These are phyloP conservation scores for Drosophila ambigua DNA, from an alignment of 1,140 invertebrate species.

Conservation along the genomic window DNA sequence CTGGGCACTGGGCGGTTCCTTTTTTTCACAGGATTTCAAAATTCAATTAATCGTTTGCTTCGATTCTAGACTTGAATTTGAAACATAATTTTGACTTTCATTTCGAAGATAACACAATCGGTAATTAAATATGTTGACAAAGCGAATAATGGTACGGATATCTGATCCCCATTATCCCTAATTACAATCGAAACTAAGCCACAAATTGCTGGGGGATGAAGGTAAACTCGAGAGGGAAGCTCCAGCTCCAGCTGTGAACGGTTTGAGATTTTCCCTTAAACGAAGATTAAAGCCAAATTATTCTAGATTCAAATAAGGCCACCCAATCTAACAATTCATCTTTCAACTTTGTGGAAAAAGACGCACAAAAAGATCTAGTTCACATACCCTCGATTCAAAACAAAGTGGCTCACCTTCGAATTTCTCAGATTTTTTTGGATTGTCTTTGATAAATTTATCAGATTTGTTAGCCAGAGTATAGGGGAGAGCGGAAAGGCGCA, in stretches of 20 bases:
- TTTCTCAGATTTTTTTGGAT: conserved; percentile 22
- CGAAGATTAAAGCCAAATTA: too few relatives aligned
- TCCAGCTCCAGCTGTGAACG: too few relatives aligned
- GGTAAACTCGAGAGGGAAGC: too few relatives aligned
- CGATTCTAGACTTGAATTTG: neutral
- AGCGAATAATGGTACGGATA: too few relatives aligned
- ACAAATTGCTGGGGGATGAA: too few relatives aligned
- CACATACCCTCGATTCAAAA: conserved; percentile 2
- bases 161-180: too few relatives aligned
- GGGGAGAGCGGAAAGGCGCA: neutral
- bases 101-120: neutral
- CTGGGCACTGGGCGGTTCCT: neutral
- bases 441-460: conserved; percentile 40
- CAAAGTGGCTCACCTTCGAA: conserved; percentile 32
- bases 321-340: conserved; percentile 2
- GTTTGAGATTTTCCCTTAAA: too few relatives aligned
- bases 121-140: too few relatives aligned
- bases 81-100: conserved; percentile 29
- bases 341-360: conserved; percentile 14
- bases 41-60: neutral
- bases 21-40: neutral
- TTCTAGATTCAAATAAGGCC: neutral
- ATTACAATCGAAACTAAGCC: too few relatives aligned
- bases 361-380: conserved; percentile 10
- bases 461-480: conserved; percentile 24